Percentiles rank a stretch among this genome's conserved stretches.
Conservation (phyloP, 2,797 vertebrate species). For the Geotrypetes seraphini region DNA sequence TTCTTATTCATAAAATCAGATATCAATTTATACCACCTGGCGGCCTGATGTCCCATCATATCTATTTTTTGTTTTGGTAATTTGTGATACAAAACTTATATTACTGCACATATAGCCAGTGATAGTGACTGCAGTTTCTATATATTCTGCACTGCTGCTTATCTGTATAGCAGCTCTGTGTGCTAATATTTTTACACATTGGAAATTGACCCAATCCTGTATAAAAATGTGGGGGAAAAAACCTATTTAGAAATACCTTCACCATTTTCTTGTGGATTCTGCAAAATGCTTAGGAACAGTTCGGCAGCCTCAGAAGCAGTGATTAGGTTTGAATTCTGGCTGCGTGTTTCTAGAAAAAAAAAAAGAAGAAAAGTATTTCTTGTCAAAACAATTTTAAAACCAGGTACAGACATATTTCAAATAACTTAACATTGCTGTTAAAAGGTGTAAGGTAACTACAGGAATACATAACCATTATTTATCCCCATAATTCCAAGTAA, state of each 20-base stretch:
- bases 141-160: no score
- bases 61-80: no score
- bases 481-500: not conserved
- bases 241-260: conserved; percentile 8
- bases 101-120: no score
- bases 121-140: no score
- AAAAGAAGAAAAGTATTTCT: not conserved
- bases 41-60: no score
- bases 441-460: not conserved
- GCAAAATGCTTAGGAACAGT: conserved; percentile 64
- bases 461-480: not conserved
- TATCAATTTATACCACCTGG: no score
- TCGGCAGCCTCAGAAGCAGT: conserved; percentile 67
- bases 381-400: not conserved
- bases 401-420: not conserved
- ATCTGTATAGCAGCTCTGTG: no score
- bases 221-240: not conserved
- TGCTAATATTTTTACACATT: no score
- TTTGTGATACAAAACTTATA: no score
- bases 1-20: no score
- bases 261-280: conserved; percentile 67
- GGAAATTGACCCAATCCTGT: no score
- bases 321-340: conserved; percentile 63
- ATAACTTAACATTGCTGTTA: not conserved
- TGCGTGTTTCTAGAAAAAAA: conserved; percentile 66